Percentiles rank a stretch among this genome's conserved stretches.
These are phyloP conservation scores for Miltochrista miniata DNA, from an alignment of 2,888 invertebrate genomes.

Conservation along the genomic window DNA sequence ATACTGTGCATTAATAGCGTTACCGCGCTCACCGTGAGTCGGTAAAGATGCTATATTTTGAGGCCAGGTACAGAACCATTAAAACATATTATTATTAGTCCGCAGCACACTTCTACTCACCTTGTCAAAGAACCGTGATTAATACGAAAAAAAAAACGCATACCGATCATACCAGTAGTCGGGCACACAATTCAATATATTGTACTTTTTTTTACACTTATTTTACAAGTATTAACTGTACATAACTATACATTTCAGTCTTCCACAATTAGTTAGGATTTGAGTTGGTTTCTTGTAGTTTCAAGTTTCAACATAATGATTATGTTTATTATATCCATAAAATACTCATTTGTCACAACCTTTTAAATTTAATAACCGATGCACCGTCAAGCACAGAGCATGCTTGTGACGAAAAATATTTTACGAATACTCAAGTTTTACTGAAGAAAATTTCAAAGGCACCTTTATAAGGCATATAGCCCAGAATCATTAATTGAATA, in stretches of 20 bases:
- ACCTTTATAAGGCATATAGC: constrained; percentile 61
- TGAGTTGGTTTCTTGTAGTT: constrained; percentile 22
- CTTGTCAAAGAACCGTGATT: constrained; percentile 31
- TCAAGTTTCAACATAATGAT: constrained; percentile 21
- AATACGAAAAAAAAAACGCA: constrained; percentile 37
- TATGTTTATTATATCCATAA: constrained; percentile 40
- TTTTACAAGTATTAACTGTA: constrained; percentile 65
- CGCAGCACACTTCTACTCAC: constrained; percentile 31
- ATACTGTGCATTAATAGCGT: too few species aligned
- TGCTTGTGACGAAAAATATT: constrained; percentile 55
- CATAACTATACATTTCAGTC: constrained; percentile 70
- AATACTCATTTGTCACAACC: constrained; percentile 57
- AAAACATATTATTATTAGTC: constrained; percentile 8
- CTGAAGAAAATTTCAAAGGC: constrained; percentile 58
- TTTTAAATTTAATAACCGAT: constrained; percentile 7
- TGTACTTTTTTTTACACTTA: constrained; percentile 68
- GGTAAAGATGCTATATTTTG: too few species aligned
- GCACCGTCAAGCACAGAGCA: not conserved
- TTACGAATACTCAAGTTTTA: constrained; percentile 44
- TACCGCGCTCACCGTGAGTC: too few species aligned
- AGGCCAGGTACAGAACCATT: not conserved
- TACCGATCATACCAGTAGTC: constrained; percentile 38
- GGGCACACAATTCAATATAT: constrained; percentile 57
- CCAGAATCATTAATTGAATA: constrained; percentile 29
- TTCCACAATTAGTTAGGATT: constrained; percentile 56